A percentile compares a stretch with the other conserved stretches of the same genome.
phyloP scores from a whole-genome alignment of 2,888 invertebrate genomes.

The Rosalia funebris region DNA sequence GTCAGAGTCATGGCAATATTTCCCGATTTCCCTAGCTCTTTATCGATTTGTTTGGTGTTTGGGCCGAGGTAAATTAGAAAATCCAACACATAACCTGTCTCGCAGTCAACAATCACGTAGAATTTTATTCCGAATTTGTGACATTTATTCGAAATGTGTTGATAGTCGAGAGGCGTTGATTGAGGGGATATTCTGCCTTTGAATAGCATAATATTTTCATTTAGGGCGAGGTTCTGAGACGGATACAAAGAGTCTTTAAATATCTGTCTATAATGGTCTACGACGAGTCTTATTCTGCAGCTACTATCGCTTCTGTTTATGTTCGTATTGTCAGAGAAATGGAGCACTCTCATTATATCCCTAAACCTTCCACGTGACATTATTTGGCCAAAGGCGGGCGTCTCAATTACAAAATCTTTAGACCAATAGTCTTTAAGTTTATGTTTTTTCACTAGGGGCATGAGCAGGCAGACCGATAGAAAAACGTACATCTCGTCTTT shows the following conservation, averaged over 20 bases:
- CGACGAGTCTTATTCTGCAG: slow-evolving; percentile 2
- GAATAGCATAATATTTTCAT: slow-evolving; percentile 6
- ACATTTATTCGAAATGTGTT: slow-evolving; percentile 9
- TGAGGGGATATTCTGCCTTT: not conserved
- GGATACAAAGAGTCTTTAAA: slow-evolving; percentile 6
- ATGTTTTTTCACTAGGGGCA: slow-evolving; percentile 6
- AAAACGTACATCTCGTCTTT: slow-evolving; percentile 1
- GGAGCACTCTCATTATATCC: not conserved
- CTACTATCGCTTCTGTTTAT: not conserved
- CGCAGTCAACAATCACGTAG: slow-evolving; percentile 20
- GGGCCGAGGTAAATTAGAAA: slow-evolving; percentile 22
- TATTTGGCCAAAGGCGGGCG: not conserved
- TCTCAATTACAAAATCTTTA: slow-evolving; percentile 1
- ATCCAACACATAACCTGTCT: slow-evolving; percentile 23
- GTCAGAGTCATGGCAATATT: slow-evolving; percentile 13
- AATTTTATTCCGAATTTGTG: slow-evolving; percentile 19
- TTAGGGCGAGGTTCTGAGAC: slow-evolving; percentile 1
- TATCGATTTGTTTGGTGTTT: slow-evolving; percentile 13
- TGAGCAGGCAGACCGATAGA: slow-evolving; percentile 1
- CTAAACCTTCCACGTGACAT: not conserved
- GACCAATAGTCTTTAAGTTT: slow-evolving; percentile 2
- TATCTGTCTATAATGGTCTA: slow-evolving; percentile 1
- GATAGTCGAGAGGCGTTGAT: too few species aligned
- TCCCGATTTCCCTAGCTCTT: slow-evolving; percentile 5
- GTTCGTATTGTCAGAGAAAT: slow-evolving; percentile 1